A percentile compares a stretch with the other conserved stretches of the same genome.
These are phyloP conservation scores for Spea multiplicata DNA, from an alignment of 2,113 vertebrate genomes.

Conservation along the genomic window DNA sequence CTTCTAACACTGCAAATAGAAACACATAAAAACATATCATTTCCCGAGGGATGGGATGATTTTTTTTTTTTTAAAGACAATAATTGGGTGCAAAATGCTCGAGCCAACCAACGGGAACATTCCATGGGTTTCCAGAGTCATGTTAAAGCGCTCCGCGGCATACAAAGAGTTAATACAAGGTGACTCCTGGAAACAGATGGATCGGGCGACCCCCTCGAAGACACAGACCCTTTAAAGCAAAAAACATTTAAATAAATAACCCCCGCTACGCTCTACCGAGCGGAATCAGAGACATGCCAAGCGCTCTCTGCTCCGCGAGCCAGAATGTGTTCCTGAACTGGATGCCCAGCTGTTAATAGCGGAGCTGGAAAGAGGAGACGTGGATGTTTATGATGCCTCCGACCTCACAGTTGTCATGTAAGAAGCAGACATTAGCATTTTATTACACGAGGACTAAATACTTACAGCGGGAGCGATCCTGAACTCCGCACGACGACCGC, in stretches of 20 bases:
- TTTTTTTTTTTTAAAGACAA: background rate
- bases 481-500: background rate
- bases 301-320: constrained; percentile 58
- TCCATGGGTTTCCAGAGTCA: background rate
- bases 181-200: constrained; percentile 22
- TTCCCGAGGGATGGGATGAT: background rate
- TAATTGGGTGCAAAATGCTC: background rate
- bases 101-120: no score
- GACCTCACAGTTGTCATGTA: constrained; percentile 76
- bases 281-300: constrained; percentile 69
- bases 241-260: no score
- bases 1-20: constrained; percentile 69
- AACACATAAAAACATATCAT: constrained; percentile 39
- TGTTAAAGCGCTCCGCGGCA: background rate
- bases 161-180: background rate
- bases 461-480: constrained; percentile 56
- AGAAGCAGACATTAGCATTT: constrained; percentile 81
- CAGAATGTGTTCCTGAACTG: constrained; percentile 73
- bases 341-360: constrained; percentile 81
- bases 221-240: constrained; percentile 13
- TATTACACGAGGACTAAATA: constrained; percentile 71
- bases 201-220: background rate
- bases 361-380: constrained; percentile 66
- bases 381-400: constrained; percentile 82
- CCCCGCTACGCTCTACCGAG: constrained; percentile 62